A percentile compares a stretch with the other conserved stretches of the same genome.
phyloP scores from a whole-genome alignment of 2,797 vertebrate genomes.

The Tapirus indicus region DNA sequence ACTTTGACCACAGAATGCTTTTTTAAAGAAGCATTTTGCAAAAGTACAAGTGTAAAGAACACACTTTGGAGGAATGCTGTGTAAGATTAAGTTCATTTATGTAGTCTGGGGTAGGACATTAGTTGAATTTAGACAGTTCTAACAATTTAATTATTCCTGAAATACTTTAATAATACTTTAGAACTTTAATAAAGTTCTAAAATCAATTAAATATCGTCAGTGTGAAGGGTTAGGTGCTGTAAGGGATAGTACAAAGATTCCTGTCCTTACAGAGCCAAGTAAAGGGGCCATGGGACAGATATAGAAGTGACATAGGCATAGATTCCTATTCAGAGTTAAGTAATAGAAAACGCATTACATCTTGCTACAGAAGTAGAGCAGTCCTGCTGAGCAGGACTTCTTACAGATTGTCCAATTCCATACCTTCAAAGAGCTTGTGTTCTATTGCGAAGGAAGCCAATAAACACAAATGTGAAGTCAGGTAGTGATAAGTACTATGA shows the following conservation, averaged over 20 bases:
- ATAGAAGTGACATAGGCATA: not conserved
- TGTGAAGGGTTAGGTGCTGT: not conserved
- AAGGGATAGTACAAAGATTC: not conserved
- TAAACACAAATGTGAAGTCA: not conserved
- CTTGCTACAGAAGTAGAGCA: not conserved
- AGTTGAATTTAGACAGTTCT: not conserved
- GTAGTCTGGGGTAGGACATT: not conserved
- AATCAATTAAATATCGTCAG: not conserved
- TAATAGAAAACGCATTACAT: not conserved
- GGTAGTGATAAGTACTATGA: not conserved
- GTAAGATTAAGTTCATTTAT: conserved; percentile 39
- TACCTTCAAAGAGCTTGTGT: not conserved
- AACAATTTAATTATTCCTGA: conserved; percentile 10
- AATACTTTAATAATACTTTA: not conserved
- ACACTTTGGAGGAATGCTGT: not conserved
- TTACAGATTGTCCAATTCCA: not conserved
- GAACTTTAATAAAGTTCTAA: conserved; percentile 18
- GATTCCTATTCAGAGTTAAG: conserved; percentile 18
- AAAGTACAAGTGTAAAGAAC: not conserved
- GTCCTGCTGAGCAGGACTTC: not conserved
- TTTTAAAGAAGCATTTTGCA: conserved; percentile 45
- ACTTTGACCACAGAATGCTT: not conserved
- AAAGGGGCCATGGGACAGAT: not conserved
- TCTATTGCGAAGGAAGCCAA: not conserved
- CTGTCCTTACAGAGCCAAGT: not conserved